Evolutionary conservation across 2,113 vertebrate species (phyloP).

Genomic region (Paramisgurnus dabryanus): DNA sequence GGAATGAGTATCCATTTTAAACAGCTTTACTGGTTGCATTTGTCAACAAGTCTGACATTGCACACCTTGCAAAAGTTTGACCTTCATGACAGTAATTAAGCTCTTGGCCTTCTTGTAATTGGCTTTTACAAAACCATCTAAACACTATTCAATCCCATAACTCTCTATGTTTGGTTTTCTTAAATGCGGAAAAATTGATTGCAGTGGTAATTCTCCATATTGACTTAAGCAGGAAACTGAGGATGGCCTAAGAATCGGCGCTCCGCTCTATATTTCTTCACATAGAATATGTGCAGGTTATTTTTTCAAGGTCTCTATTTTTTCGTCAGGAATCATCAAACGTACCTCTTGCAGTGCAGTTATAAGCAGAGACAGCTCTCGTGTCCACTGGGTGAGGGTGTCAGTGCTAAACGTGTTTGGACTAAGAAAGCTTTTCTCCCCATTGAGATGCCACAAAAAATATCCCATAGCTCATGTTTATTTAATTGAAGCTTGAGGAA

Average conservation of each 20-base stretch:
- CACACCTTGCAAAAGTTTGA: conserved; percentile 2
- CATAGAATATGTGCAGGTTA: background rate
- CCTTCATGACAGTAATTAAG: conserved; percentile 25
- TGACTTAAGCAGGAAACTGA: background rate
- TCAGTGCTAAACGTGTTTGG: background rate
- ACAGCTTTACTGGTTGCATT: background rate
- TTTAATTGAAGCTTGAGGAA: too few relatives aligned
- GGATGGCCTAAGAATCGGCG: background rate
- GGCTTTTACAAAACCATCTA: conserved; percentile 4
- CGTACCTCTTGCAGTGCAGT: background rate
- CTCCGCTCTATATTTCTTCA: background rate
- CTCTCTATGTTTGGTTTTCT: background rate
- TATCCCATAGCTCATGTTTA: background rate
- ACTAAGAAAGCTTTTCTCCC: background rate
- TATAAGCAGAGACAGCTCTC: background rate
- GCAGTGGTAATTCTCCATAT: background rate
- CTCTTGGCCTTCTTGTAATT: conserved; percentile 27
- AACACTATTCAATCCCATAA: conserved; percentile 4
- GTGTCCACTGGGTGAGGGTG: background rate
- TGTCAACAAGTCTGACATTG: conserved; percentile 19
- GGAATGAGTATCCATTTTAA: conserved; percentile 8
- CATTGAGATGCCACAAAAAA: background rate
- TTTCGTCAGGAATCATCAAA: background rate
- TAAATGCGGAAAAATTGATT: background rate
- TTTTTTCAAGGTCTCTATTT: background rate